phyloP scores from a whole-genome alignment of 2,113 vertebrate species.

The Syngnathus typhle region DNA sequence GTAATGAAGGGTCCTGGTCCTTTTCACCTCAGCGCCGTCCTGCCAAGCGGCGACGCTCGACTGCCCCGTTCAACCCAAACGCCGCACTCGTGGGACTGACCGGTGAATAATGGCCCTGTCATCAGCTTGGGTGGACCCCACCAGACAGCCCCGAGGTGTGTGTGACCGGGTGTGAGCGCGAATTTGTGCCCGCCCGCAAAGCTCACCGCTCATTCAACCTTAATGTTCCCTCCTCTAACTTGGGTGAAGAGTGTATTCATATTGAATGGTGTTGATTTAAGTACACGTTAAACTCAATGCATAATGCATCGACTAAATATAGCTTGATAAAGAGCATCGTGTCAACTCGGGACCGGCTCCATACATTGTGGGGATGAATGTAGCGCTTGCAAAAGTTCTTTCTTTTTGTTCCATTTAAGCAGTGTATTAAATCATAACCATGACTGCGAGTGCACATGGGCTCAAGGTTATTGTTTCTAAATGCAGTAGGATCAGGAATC shows the following conservation, averaged over 20 bases:
- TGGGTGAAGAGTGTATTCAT: constrained; percentile 59
- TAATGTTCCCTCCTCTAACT: constrained; percentile 51
- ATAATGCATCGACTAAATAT: constrained; percentile 69
- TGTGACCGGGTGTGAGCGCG: constrained; percentile 45
- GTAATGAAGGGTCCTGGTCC: constrained; percentile 69
- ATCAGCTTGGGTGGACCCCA: constrained; percentile 47
- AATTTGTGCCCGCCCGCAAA: constrained; percentile 7
- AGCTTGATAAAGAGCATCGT: constrained; percentile 69
- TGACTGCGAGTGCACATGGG: constrained; percentile 48
- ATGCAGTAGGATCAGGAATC: constrained; percentile 71
- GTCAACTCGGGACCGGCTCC: constrained; percentile 56
- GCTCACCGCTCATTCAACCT: constrained; percentile 45
- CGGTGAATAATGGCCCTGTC: constrained; percentile 73
- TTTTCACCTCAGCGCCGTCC: constrained; percentile 58
- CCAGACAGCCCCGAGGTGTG: constrained; percentile 54
- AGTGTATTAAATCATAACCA: constrained; percentile 66
- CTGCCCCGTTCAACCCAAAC: constrained; percentile 53
- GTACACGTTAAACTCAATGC: constrained; percentile 65
- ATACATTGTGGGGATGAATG: constrained; percentile 68
- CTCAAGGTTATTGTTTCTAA: constrained; percentile 69
- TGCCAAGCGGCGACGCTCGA: constrained; percentile 53
- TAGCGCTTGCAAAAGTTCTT: constrained; percentile 61
- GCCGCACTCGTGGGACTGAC: constrained; percentile 62
- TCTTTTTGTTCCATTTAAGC: constrained; percentile 70
- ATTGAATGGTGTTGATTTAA: constrained; percentile 67